Percentiles rank a stretch among this genome's conserved stretches.
These are phyloP conservation scores for Hyposoter dolosus DNA, from an alignment of 2,888 invertebrate species.

Conservation along the genomic window DNA sequence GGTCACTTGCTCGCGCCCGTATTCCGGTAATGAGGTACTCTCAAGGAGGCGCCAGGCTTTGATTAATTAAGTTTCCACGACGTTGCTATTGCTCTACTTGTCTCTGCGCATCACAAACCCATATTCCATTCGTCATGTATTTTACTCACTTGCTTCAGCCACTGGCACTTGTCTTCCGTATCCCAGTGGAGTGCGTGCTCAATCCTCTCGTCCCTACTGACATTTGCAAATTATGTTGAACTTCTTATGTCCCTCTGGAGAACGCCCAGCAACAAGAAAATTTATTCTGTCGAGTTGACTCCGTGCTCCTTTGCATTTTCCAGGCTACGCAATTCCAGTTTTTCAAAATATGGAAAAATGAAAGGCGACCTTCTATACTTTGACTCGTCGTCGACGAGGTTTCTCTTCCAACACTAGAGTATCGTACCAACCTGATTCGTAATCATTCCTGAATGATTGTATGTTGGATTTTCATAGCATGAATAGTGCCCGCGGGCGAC, in stretches of 20 bases:
- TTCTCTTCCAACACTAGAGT: conserved; percentile 5
- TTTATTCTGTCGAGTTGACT: conserved; percentile 15
- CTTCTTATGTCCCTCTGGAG: conserved; percentile 42
- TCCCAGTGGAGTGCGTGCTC: conserved; percentile 51
- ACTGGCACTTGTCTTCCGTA: conserved; percentile 27
- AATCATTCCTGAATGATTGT: conserved; percentile 29
- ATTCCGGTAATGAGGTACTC: conserved; percentile 66
- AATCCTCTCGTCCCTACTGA: conserved; percentile 47
- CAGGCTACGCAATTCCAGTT: background rate
- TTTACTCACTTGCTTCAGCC: conserved; percentile 5
- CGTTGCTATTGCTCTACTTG: conserved; percentile 56
- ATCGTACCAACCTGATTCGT: conserved; percentile 14
- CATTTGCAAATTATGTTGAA: conserved; percentile 58
- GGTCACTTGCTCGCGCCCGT: conserved; percentile 37
- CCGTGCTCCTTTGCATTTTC: conserved; percentile 27
- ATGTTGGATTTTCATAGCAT: conserved; percentile 43
- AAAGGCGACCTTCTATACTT: conserved; percentile 39
- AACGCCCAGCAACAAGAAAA: conserved; percentile 21
- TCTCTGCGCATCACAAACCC: conserved; percentile 55
- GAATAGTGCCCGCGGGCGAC: conserved; percentile 46
- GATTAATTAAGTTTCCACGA: conserved; percentile 66
- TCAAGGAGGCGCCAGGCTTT: conserved; percentile 66
- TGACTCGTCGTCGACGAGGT: conserved; percentile 11
- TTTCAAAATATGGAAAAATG: background rate
- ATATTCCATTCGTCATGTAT: conserved; percentile 61